phyloP scores from a whole-genome alignment of 2,113 vertebrate genomes.

The Pelecanus crispus region DNA sequence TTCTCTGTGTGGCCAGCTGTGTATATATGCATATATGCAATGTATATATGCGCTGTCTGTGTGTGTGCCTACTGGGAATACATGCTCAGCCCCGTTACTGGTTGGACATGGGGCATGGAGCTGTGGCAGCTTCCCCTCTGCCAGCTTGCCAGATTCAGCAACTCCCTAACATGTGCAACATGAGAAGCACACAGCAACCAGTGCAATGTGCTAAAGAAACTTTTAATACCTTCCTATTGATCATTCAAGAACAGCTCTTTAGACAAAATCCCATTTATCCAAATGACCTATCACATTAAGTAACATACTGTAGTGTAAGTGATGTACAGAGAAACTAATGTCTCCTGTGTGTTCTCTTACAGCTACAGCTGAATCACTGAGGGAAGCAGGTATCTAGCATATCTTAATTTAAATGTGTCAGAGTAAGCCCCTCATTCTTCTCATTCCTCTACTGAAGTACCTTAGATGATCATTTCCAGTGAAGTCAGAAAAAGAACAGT shows the following conservation, averaged over 20 bases:
- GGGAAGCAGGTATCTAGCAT: neutral
- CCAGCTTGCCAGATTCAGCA: neutral
- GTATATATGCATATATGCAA: too few species aligned
- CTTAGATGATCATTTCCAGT: neutral
- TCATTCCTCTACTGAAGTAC: neutral
- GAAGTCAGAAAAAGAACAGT: neutral
- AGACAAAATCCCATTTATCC: neutral
- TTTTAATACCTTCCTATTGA: neutral
- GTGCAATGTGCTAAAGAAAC: neutral
- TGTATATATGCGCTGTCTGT: accelerated
- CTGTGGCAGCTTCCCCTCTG: neutral
- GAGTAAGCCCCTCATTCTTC: neutral
- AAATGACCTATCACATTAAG: neutral
- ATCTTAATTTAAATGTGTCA: neutral
- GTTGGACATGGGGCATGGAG: neutral
- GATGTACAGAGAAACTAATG: neutral
- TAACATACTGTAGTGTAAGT: neutral
- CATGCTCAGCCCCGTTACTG: neutral
- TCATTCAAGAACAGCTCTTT: neutral
- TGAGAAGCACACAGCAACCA: neutral
- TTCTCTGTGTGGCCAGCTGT: neutral
- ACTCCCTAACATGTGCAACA: neutral
- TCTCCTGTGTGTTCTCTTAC: neutral
- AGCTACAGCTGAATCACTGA: neutral
- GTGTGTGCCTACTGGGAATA: neutral